A percentile compares a stretch with the other conserved stretches of the same genome.
phyloP scores from a whole-genome alignment of 2,113 vertebrate species.

The Bufo bufo region DNA sequence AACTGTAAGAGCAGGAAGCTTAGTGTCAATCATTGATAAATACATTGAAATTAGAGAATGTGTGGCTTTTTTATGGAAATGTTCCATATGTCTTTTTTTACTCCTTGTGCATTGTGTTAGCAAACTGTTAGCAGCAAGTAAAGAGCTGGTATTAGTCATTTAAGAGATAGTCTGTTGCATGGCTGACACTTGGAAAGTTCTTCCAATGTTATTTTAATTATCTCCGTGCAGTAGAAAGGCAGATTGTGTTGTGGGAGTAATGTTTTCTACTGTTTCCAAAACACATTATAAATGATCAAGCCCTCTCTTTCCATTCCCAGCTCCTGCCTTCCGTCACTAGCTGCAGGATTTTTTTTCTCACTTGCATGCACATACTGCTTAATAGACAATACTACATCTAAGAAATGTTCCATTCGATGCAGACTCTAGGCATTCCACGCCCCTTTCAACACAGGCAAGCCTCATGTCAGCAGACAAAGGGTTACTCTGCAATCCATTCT shows the following conservation, averaged over 20 bases:
- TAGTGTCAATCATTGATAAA: neutral
- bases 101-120: neutral
- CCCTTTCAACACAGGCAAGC: neutral
- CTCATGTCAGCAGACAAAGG: neutral
- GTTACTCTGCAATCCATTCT: neutral
- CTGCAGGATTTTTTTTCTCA: neutral
- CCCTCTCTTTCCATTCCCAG: neutral
- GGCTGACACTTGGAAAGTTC: slow-evolving; percentile 30
- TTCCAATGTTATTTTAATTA: slow-evolving; percentile 48
- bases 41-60: neutral
- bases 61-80: neutral
- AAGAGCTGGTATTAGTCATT: slow-evolving; percentile 5
- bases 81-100: slow-evolving; percentile 23
- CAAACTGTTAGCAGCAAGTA: neutral
- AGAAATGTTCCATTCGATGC: neutral
- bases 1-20: neutral
- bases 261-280: slow-evolving; percentile 52
- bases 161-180: slow-evolving; percentile 9
- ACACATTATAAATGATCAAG: slow-evolving; percentile 33
- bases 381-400: neutral
- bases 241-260: slow-evolving; percentile 57
- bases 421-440: neutral
- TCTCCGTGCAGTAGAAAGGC: neutral
- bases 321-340: neutral
- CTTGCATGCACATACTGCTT: neutral